Evolutionary conservation across 2,113 vertebrate genomes (phyloP).

Genomic region (Rousettus leschenaultii): DNA sequence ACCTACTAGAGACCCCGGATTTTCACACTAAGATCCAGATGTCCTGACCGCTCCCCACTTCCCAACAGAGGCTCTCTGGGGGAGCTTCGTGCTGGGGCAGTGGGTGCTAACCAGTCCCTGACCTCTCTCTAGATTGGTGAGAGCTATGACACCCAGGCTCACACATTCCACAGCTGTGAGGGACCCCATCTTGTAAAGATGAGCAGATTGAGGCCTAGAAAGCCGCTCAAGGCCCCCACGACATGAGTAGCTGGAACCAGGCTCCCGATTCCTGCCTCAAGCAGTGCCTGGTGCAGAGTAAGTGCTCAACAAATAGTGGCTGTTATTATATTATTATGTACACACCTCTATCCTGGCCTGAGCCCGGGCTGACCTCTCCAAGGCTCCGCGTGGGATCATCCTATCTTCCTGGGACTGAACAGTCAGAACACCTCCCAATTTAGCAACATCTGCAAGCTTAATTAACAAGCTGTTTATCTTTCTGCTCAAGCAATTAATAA

Average conservation of each 20-base stretch:
- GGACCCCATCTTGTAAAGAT: not conserved
- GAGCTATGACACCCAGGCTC: rapidly evolving
- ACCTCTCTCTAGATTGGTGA: not conserved
- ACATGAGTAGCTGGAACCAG: not conserved
- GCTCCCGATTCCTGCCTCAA: too few relatives aligned
- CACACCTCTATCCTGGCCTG: not conserved
- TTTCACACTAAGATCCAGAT: not conserved
- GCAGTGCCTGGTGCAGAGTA: not conserved
- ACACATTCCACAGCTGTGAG: rapidly evolving
- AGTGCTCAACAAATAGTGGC: not conserved
- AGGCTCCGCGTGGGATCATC: not conserved
- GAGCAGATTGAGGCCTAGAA: not conserved
- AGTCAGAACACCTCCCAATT: constrained; percentile 47
- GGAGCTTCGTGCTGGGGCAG: not conserved
- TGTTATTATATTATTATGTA: not conserved
- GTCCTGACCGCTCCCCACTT: not conserved
- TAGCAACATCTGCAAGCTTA: constrained; percentile 73
- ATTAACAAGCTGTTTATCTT: constrained; percentile 75
- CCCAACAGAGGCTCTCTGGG: not conserved
- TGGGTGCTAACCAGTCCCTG: not conserved
- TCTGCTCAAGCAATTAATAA: constrained; percentile 69
- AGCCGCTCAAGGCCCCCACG: rapidly evolving
- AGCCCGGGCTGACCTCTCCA: not conserved
- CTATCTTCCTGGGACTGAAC: constrained; percentile 39
- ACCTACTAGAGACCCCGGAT: rapidly evolving